Conservation (phyloP, 1,140 invertebrate genomes). For the Cyrtorhinus lividipennis region DNA sequence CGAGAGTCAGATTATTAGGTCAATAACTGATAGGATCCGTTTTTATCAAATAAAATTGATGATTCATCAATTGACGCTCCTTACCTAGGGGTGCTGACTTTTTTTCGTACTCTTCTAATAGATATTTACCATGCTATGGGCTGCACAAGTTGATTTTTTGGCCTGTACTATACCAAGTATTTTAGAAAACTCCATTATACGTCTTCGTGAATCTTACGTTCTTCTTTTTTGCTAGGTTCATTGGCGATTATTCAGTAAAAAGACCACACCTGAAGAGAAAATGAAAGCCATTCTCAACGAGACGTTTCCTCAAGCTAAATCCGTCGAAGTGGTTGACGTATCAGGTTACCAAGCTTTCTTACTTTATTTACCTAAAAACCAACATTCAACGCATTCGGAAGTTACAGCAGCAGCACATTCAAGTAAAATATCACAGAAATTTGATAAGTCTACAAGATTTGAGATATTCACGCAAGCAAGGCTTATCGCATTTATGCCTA, state of each 20-base stretch:
- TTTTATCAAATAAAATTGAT: no score
- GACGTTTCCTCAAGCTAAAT: conserved; percentile 21
- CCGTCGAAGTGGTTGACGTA: conserved; percentile 22
- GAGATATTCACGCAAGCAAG: neutral
- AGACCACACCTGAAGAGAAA: conserved; percentile 11
- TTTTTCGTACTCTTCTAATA: no score
- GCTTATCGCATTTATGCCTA: neutral
- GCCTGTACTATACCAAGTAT: no score
- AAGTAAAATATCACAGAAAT: neutral
- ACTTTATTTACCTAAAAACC: neutral
- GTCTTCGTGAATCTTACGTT: no score
- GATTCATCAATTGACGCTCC: no score
- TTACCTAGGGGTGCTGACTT: no score
- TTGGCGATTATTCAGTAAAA: neutral
- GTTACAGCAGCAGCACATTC: neutral
- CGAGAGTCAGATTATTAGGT: no score
- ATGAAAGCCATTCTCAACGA: conserved; percentile 16
- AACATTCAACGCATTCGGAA: neutral
- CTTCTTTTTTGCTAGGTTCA: neutral
- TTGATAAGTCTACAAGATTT: neutral
- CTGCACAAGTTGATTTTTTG: no score
- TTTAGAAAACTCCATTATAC: no score
- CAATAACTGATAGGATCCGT: no score
- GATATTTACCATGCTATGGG: no score
- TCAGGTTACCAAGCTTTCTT: conserved; percentile 17